Conservation (phyloP, 2,888 invertebrate genomes). For the Synanthedon myopaeformis region DNA sequence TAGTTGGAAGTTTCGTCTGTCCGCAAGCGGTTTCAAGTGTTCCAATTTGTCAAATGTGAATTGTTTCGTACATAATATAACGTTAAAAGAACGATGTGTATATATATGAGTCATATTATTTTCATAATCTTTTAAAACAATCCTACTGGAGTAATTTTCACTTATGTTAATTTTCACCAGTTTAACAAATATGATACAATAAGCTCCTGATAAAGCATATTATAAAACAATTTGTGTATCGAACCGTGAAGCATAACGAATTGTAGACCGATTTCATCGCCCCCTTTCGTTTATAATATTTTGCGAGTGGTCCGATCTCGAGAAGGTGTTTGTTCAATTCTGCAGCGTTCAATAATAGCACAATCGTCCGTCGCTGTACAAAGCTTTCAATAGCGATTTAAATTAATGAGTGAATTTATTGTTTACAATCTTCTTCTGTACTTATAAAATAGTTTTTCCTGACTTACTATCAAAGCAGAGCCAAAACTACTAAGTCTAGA, state of each 20-base stretch:
- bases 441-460: too few relatives aligned
- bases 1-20: conserved; percentile 26
- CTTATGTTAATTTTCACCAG: conserved; percentile 39
- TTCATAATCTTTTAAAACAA: conserved; percentile 28
- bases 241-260: conserved; percentile 63
- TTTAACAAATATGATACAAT: conserved; percentile 60
- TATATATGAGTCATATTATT: background rate
- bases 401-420: background rate
- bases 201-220: conserved; percentile 62
- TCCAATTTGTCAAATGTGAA: conserved; percentile 14
- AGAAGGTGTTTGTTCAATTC: conserved; percentile 37
- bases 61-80: background rate
- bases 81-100: background rate
- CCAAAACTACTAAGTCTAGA: background rate
- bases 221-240: conserved; percentile 66
- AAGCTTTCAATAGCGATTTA: conserved; percentile 11
- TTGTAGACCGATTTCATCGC: conserved; percentile 58
- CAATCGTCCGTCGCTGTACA: conserved; percentile 13
- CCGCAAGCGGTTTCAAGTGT: conserved; percentile 19
- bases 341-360: conserved; percentile 32
- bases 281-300: conserved; percentile 55
- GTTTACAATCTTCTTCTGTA: background rate
- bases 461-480: too few relatives aligned
- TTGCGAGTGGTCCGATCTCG: conserved; percentile 44
- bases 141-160: conserved; percentile 18